These are phyloP conservation scores for Aphrophora alni DNA, from an alignment of 2,888 invertebrate genomes.

Conservation along the genomic window DNA sequence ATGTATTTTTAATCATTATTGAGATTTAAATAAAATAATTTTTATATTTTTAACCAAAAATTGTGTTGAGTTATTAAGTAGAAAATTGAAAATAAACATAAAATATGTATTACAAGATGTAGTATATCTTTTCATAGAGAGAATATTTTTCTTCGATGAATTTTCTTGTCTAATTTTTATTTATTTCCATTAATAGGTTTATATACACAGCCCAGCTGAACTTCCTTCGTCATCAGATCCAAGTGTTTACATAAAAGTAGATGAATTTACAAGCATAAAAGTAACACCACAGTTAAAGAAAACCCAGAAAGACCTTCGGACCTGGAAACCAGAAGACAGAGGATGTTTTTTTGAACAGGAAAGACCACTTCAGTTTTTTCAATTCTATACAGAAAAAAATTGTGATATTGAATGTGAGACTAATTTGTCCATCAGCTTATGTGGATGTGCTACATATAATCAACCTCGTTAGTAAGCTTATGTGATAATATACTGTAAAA, in stretches of 20 bases:
- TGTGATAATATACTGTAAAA: too few species aligned
- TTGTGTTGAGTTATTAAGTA: too few species aligned
- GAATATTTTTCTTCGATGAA: too few species aligned
- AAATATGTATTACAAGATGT: too few species aligned
- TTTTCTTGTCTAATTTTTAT: too few species aligned
- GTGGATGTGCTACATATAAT: slow-evolving; percentile 28
- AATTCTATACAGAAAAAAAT: slow-evolving; percentile 31
- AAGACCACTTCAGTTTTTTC: slow-evolving; percentile 22
- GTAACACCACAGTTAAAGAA: slow-evolving; percentile 14
- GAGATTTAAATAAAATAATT: too few species aligned
- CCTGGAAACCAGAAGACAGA: slow-evolving; percentile 23
- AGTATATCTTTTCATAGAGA: too few species aligned
- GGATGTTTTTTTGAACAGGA: slow-evolving; percentile 34
- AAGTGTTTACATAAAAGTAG: background rate
- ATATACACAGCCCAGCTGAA: slow-evolving; percentile 31
- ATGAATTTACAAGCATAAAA: background rate
- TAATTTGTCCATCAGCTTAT: slow-evolving; percentile 16
- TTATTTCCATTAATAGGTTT: slow-evolving; percentile 2
- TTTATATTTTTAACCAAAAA: too few species aligned
- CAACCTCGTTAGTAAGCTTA: slow-evolving; percentile 26
- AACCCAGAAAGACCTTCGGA: background rate
- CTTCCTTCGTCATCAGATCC: slow-evolving; percentile 12
- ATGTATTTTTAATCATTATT: too few species aligned
- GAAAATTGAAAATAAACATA: too few species aligned
- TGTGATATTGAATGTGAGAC: slow-evolving; percentile 37